Evolutionary conservation across 2,113 vertebrate species (phyloP), one percentile per base, ranked within the genome.

Genomic region (Mola mola): DNA sequence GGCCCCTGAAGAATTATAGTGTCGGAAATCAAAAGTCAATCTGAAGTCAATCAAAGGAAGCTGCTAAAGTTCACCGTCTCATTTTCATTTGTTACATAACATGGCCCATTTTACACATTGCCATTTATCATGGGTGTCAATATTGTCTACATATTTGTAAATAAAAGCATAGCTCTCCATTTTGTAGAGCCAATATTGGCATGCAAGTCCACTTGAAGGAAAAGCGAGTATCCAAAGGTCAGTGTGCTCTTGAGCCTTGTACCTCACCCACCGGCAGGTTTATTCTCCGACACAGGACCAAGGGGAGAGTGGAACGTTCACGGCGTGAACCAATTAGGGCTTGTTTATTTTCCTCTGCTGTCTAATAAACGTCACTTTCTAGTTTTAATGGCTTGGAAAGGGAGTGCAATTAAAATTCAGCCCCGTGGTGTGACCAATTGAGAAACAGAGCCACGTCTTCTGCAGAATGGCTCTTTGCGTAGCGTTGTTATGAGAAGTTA

Each of bases 301-400:
- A 79, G 60, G 59, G 51, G 50, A 63, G 74, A 79, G 67, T 16
- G 17, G 21, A 53, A 52, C 15, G 12, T 62, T 70, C 66, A 57
- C 26, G 3, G 34, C 47, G 62, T 13, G 28, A 84, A 81, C 84
- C 85, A 90, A 90, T 90, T 91, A 89, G 75, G 40, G 28, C 76
- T 88, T 87, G 84, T 90, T 91, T 91, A 89, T 88, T 90, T 88
- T 78, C 72, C 85, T 82, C 81, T 12, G 38, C 74, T 64, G 82
- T 76, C 86, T 79, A 85, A 86, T 88, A 91, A 90, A 89, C 44
- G 34, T 86, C 89, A 87, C 75, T 78, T 79, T 80, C 78, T 79
- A 47, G 63, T 85, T 87, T 88, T 87, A 88, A 88, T 87, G 76
- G 84, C 83, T 85, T 71, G 71, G 82, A 87, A 79, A 83, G 71